Evolutionary conservation across 2,113 vertebrate species (phyloP).

Genomic region (Coracopsis vasa): DNA sequence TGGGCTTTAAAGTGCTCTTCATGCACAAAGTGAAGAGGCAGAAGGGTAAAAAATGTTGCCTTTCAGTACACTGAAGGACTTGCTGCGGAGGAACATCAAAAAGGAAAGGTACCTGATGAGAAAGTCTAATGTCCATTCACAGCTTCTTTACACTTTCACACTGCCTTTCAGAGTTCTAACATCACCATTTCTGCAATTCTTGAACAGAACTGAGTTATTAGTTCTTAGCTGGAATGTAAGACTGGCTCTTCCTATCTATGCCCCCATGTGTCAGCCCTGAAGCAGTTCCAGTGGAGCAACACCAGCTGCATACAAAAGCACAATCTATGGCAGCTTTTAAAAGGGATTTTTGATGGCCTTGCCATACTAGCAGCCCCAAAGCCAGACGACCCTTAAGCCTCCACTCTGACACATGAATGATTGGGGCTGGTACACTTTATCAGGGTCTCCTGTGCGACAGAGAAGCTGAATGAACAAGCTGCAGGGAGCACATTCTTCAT

Average conservation of each 20-base stretch:
- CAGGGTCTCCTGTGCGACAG: neutral
- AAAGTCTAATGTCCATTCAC: neutral
- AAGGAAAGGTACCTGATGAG: neutral
- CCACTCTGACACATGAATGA: neutral
- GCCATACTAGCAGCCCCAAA: neutral
- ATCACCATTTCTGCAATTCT: neutral
- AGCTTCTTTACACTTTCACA: neutral
- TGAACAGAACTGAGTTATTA: neutral
- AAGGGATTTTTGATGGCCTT: neutral
- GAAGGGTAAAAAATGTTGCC: neutral
- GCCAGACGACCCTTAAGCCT: neutral
- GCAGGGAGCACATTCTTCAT: neutral
- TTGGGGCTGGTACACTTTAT: neutral
- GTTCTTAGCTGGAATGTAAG: neutral
- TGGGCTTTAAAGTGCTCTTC: neutral
- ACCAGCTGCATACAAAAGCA: neutral
- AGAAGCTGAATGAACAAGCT: neutral
- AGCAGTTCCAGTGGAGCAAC: neutral
- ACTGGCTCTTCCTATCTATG: neutral
- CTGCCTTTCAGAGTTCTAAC: neutral
- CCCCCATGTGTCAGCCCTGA: too few species aligned
- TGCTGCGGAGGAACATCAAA: neutral
- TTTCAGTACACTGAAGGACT: neutral
- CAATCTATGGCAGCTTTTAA: neutral
- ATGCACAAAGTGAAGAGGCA: neutral